Conservation (phyloP, 2,113 vertebrate genomes). For the Oxyura jamaicensis region DNA sequence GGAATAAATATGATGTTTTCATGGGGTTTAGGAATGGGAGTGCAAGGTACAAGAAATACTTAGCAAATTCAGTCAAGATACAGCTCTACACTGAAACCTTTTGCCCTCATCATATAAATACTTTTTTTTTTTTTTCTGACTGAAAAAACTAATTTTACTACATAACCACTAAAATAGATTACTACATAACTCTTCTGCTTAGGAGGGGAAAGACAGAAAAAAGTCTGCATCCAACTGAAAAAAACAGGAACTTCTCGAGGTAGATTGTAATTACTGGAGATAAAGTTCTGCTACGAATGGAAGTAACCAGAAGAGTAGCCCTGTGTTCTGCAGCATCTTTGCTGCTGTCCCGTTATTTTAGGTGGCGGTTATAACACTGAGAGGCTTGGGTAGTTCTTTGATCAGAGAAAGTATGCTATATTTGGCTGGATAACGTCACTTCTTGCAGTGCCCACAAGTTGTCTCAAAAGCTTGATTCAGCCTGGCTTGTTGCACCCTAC, state of each 20-base stretch:
- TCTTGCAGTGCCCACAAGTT: background rate
- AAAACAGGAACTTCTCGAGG: background rate
- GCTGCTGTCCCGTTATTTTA: background rate
- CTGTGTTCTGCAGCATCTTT: background rate
- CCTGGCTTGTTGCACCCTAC: background rate
- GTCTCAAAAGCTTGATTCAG: background rate
- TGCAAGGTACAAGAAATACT: conserved; percentile 10
- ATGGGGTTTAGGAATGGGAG: background rate
- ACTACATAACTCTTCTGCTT: background rate
- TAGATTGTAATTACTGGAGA: conserved; percentile 13
- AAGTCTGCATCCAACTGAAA: background rate
- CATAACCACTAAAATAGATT: background rate
- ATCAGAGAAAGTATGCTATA: background rate
- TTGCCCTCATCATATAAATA: background rate
- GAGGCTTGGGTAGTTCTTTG: background rate
- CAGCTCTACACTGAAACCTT: background rate
- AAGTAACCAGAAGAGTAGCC: background rate
- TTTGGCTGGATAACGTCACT: background rate
- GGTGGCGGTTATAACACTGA: conserved; percentile 1
- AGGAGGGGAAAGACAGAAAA: background rate
- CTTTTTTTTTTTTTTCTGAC: background rate
- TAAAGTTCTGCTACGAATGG: background rate
- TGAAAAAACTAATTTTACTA: background rate
- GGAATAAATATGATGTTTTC: conserved; percentile 7
- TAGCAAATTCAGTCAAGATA: background rate